Conservation (phyloP, 64 coral and sea anemone genomes). For the Montipora capricornis region DNA sequence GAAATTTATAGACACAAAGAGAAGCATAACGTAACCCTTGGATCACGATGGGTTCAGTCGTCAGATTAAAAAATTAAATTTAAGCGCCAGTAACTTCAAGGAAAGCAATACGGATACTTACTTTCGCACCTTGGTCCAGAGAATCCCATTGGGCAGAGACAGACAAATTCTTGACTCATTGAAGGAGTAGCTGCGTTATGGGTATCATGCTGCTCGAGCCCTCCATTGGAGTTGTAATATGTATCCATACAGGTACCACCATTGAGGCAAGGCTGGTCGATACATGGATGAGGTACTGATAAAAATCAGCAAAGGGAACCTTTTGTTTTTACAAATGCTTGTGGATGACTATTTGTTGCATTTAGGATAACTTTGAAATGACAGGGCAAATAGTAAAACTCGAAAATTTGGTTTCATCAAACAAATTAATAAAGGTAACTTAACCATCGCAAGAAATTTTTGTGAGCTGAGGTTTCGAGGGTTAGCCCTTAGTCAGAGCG, state of each 20-base stretch:
- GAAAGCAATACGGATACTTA: conserved; percentile 24
- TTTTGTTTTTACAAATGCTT: not conserved
- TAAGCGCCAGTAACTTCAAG: not conserved
- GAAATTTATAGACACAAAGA: too few species aligned
- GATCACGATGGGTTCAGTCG: too few species aligned
- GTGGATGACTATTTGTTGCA: not conserved
- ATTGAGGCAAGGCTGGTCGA: conserved; percentile 54
- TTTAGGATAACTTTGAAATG: too few species aligned
- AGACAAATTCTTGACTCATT: not conserved
- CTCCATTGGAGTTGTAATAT: not conserved
- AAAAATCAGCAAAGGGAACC: not conserved
- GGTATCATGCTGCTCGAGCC: not conserved
- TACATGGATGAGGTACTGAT: conserved; percentile 70
- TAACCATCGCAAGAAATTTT: too few species aligned
- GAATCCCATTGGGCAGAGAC: conserved; percentile 58
- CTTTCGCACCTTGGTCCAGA: conserved; percentile 47
- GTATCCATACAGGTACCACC: conserved; percentile 59
- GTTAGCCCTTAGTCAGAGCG: too few species aligned
- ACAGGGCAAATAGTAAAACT: too few species aligned
- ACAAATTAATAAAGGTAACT: too few species aligned
- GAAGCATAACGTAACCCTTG: not conserved
- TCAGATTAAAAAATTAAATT: too few species aligned
- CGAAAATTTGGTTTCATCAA: too few species aligned
- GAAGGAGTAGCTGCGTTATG: not conserved
- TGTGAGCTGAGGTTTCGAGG: too few species aligned